Percentiles rank a stretch among this genome's conserved stretches.
Evolutionary conservation across 1,140 invertebrate genomes (phyloP).

Genomic region (Drosophila serrata): DNA sequence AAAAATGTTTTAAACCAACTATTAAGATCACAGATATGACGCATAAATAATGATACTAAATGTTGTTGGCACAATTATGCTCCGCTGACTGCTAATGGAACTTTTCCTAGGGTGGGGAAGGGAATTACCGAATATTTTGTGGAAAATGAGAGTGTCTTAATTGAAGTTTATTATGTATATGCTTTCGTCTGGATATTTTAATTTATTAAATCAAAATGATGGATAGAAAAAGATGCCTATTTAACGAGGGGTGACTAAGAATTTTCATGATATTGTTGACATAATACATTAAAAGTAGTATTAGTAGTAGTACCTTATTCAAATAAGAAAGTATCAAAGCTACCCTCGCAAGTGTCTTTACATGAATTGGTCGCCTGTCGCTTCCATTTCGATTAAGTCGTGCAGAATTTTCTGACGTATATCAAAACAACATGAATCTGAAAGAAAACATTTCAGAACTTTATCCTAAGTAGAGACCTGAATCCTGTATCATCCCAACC

Average conservation of each 20-base stretch:
- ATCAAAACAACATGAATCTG: conserved; percentile 28
- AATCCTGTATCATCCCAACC: background rate
- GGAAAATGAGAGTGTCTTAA: background rate
- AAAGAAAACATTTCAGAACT: conserved; percentile 38
- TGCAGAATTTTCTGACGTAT: conserved; percentile 56
- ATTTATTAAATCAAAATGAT: conserved; percentile 2
- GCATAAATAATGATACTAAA: conserved; percentile 76
- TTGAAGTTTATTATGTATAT: background rate
- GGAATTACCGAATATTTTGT: background rate
- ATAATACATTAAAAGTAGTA: too few species aligned
- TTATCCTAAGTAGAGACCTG: conserved; percentile 34
- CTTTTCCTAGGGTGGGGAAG: background rate
- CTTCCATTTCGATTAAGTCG: conserved; percentile 51
- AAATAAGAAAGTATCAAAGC: background rate
- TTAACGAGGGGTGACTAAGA: background rate
- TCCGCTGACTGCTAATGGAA: conserved; percentile 60
- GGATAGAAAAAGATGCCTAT: too few species aligned
- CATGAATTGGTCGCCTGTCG: conserved; percentile 21
- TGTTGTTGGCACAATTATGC: conserved; percentile 75
- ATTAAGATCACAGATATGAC: conserved; percentile 79
- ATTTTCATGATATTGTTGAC: too few species aligned
- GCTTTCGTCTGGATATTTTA: background rate
- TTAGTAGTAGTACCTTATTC: too few species aligned
- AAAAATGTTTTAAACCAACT: conserved; percentile 72
- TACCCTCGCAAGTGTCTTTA: conserved; percentile 7